Base-by-base conservation (phyloP, 1,140 invertebrate species). In the Anastrepha ludens region DNA sequence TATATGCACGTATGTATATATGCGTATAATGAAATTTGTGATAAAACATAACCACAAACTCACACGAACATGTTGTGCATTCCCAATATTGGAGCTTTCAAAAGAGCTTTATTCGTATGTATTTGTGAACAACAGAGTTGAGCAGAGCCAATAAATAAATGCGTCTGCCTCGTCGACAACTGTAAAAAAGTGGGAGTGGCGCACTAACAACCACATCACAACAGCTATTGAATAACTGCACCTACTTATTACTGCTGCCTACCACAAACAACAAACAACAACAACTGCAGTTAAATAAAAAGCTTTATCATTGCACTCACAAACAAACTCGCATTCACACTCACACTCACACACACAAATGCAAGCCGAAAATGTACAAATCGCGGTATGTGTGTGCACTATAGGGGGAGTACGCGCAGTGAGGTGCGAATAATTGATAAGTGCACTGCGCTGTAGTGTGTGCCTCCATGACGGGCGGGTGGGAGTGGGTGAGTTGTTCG, bases 111-210 rank as follows among this genome's bases (percentile, higher is more conserved):
- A 13, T 13, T 11, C 15, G 17, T 13, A 13, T 74, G 67, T 74
- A 41, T 3, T 17, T 15, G 41, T 17, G 13, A 0, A 67, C 55
- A 55, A 29, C 29, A 29, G 29, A 29, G 29, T 29, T 29, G 29
- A 29, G 29, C 39, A 39, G 67, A 74, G 67, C 0, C 67, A n/a
- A 47, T 74, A 74, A 74, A 74, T 74, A 74, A 47, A 47, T 47
- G 67, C 11, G 5, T 44, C 4, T 74, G 41, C 13, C 29, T 44
- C 67, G 62, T 2, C 15, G 64, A 39, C 64, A 67, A 67, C 64
- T 67, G 64, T 67, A 74, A 74, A 70, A 67, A 74, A 74, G 67
- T 74, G 44, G 67, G 67, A 74, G 67, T 74, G 67, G 67, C 67
- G 13, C 67, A 17, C 15, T 15, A 74, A 74, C 67, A 74, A 47